Percentiles rank a stretch among this genome's conserved stretches.
Evolutionary conservation across 2,113 vertebrate genomes (phyloP).

Genomic region (Nibea albiflora): DNA sequence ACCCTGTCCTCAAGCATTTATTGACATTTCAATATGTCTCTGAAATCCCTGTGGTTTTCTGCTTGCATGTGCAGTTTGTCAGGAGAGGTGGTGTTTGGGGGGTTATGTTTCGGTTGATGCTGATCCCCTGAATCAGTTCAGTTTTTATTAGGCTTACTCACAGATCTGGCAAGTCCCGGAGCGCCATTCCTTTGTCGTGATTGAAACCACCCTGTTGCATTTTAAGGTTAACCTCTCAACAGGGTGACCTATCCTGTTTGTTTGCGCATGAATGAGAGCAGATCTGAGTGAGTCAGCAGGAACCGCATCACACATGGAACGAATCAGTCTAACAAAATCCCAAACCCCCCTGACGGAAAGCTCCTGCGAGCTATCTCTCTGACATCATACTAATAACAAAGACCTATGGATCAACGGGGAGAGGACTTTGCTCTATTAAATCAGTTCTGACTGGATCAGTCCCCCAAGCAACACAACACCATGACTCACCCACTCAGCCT

Average conservation of each 20-base stretch:
- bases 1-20: constrained; percentile 32
- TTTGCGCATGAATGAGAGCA: constrained; percentile 10
- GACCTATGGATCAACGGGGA: constrained; percentile 60
- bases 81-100: neutral
- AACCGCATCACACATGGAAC: constrained; percentile 62
- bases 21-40: constrained; percentile 38
- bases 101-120: neutral
- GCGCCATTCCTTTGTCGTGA: constrained; percentile 16
- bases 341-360: constrained; percentile 10
- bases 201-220: neutral
- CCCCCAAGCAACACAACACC: constrained; percentile 43
- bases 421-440: constrained; percentile 52
- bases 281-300: constrained; percentile 32
- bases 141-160: constrained; percentile 24
- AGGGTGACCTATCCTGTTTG: constrained; percentile 14
- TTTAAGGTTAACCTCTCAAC: neutral
- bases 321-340: constrained; percentile 53
- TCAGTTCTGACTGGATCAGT: constrained; percentile 53
- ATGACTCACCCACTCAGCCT: constrained; percentile 61
- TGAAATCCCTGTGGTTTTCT: constrained; percentile 19
- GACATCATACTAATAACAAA: constrained; percentile 73
- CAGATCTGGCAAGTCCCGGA: neutral
- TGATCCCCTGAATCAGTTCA: neutral
- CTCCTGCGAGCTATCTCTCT: constrained; percentile 51
- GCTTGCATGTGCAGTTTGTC: neutral